A percentile compares a stretch with the other conserved stretches of the same genome.
Evolutionary conservation across 2,113 vertebrate species (phyloP).

Genomic region (Calyptomena viridis): DNA sequence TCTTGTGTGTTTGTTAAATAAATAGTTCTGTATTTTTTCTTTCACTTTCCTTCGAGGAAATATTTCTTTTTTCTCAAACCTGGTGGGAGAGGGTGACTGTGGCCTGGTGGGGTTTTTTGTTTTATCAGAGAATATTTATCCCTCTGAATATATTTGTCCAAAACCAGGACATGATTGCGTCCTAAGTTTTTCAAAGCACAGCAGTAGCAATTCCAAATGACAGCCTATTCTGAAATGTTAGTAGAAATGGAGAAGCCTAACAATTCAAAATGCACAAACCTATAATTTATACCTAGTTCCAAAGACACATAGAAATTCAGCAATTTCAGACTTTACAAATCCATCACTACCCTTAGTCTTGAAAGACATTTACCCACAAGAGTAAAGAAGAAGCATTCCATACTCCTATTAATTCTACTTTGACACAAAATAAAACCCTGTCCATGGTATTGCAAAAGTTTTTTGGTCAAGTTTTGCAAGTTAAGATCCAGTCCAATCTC

Average conservation of each 20-base stretch:
- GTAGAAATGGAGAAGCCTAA: background rate
- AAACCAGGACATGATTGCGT: too few relatives aligned
- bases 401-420: background rate
- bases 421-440: background rate
- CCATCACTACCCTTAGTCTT: background rate
- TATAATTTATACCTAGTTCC: background rate
- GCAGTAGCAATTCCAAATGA: background rate
- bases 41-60: too few relatives aligned
- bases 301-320: background rate
- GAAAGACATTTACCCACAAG: background rate
- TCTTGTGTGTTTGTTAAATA: too few relatives aligned
- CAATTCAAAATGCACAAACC: background rate
- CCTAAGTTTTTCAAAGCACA: background rate
- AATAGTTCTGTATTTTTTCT: too few relatives aligned
- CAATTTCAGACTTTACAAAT: background rate
- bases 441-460: background rate
- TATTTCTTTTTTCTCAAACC: too few relatives aligned
- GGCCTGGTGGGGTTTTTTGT: too few relatives aligned
- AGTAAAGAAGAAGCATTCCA: background rate
- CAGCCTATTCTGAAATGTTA: background rate
- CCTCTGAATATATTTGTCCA: too few relatives aligned
- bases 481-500: background rate
- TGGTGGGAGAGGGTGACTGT: too few relatives aligned
- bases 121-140: too few relatives aligned
- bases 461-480: background rate